Conservation (phyloP, 1,140 invertebrate genomes). For the Eulimnadia texana region DNA sequence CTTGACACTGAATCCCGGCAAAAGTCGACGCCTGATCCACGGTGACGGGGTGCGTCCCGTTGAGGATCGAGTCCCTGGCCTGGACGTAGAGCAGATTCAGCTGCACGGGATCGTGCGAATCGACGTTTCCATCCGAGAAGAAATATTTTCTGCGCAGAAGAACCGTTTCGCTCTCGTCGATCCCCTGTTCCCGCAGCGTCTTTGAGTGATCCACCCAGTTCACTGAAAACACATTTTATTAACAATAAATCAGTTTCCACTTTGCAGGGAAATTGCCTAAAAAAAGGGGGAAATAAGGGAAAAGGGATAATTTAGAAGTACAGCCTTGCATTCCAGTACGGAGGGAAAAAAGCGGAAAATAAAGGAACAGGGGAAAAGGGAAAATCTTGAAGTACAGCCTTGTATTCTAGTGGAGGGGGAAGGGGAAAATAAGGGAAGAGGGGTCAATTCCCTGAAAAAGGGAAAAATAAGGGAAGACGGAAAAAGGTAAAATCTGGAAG, state of each 20-base stretch:
- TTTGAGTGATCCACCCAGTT: conserved; percentile 97
- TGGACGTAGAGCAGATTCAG: conserved; percentile 94
- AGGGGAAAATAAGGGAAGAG: no score
- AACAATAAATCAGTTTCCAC: no score
- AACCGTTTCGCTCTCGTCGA: conserved; percentile 82
- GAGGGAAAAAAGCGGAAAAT: conserved; percentile 10
- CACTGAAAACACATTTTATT: conserved; percentile 39
- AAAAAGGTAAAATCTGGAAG: no score
- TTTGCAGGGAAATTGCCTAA: no score
- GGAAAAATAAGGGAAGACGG: no score
- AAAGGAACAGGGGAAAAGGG: not conserved
- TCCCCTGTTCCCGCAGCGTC: conserved; percentile 90
- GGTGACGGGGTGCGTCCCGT: conserved; percentile 96
- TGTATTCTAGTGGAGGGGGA: no score
- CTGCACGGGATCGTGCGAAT: conserved; percentile 94
- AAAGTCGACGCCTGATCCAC: conserved; percentile 92
- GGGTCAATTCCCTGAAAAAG: no score
- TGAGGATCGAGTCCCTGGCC: conserved; percentile 92
- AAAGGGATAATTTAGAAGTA: no score
- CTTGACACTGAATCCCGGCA: conserved; percentile 94
- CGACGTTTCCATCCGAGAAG: conserved; percentile 98
- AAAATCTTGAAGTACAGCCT: no score
- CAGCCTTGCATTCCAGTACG: conserved; percentile 13
- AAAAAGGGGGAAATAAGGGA: no score
- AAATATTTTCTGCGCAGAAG: conserved; percentile 89